These are phyloP conservation scores for Cerceris ruficornis DNA, from an alignment of 2,888 invertebrate species.

Conservation along the genomic window DNA sequence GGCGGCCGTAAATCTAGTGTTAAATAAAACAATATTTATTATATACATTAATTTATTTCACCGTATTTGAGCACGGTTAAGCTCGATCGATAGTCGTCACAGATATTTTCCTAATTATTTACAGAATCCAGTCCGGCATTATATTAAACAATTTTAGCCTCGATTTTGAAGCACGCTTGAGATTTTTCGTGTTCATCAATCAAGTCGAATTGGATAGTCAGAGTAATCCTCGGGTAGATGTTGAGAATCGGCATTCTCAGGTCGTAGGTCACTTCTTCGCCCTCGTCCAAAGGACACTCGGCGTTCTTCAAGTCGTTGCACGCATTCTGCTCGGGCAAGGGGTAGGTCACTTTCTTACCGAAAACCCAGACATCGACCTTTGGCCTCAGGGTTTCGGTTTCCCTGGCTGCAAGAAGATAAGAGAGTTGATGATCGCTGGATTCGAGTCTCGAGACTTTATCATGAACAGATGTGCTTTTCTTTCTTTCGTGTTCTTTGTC, in stretches of 20 bases:
- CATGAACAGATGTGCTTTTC: too few species aligned
- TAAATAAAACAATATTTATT: too few species aligned
- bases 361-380: slow-evolving; percentile 65
- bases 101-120: background rate
- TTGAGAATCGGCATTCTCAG: slow-evolving; percentile 71
- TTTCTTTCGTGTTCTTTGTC: too few species aligned
- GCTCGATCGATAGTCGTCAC: background rate
- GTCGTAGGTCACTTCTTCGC: slow-evolving; percentile 72
- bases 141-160: slow-evolving; percentile 57
- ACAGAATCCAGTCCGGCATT: background rate
- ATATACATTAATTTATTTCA: too few species aligned
- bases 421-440: background rate
- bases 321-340: slow-evolving; percentile 71
- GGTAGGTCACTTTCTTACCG: slow-evolving; percentile 63
- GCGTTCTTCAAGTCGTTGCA: slow-evolving; percentile 69
- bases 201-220: slow-evolving; percentile 69
- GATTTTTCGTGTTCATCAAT: slow-evolving; percentile 58
- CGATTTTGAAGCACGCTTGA: slow-evolving; percentile 71
- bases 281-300: slow-evolving; percentile 74
- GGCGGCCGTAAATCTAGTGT: too few species aligned
- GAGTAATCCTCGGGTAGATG: slow-evolving; percentile 64
- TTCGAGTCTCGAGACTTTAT: too few species aligned
- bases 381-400: slow-evolving; percentile 66
- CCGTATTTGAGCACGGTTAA: too few species aligned
- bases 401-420: slow-evolving; percentile 58